Base-by-base conservation (phyloP, 2,113 vertebrate species). In the Ceyx margarethae region DNA sequence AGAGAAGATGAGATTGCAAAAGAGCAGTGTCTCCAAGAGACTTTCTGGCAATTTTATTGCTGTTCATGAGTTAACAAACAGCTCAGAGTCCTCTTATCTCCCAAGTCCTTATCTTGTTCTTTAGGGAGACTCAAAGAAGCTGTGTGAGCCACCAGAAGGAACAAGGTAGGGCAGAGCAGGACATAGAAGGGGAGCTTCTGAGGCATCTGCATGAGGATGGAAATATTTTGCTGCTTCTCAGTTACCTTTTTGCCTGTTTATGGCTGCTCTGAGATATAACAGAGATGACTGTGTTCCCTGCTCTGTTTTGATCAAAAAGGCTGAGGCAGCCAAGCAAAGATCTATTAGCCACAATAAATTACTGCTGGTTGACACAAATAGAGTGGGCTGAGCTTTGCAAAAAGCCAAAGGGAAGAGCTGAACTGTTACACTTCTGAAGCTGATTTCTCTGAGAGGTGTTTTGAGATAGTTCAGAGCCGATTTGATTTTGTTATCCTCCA, bases 311-410 rank as follows among this genome's bases (percentile, higher is more conserved):
- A 64, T 90, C 82, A 71, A 68, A 85, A 91, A 89, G 46, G 28
- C 51, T 62, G 33, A 82, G 57, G n/a, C 20, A n/a, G 54, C 28
- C 56, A 89, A 76, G 67, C 13, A 66, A 11, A 48, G 62, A 74
- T 85, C 87, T 94, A 88, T 91, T 81, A 51, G 57, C 85, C 80
- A 67, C 2, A 51, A 84, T 93, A 65, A 91, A 95, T 88, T 74
- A 81, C 19, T 0, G 2, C 28, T 85, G 53, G 76, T 53, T 95
- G 76, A 80, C 76, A 88, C 43, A 95, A 90, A 75, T 26, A 86
- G 48, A 84, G 61, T 57, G 31, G 80, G 56, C 40, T 67, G 61
- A 93, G 69, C 54, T 83, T 83, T 40, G 61, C 18, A 81, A 84
- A 93, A 71, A 72, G 19, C 25, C 73, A 50, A 53, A 68, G 11